phyloP scores from a whole-genome alignment of 2,797 vertebrate species.

The Squalus acanthias region DNA sequence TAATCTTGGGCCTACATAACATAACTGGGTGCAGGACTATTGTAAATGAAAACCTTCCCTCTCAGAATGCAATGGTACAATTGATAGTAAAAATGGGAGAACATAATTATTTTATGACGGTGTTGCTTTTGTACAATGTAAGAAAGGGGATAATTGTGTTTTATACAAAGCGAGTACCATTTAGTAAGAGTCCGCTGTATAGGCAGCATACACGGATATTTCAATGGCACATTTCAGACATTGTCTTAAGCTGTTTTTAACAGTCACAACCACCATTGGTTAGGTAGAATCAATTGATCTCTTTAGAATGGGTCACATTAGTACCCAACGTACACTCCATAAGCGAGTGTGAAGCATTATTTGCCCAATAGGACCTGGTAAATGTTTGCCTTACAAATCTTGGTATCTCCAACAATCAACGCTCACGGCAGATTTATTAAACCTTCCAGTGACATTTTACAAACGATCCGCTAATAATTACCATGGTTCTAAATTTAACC shows the following conservation, averaged over 20 bases:
- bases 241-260: not conserved
- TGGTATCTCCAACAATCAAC: not conserved
- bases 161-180: not conserved
- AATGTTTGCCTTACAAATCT: not conserved
- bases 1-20: not conserved
- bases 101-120: not conserved
- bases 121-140: not conserved
- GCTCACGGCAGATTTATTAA: not conserved
- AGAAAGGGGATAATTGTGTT: not conserved
- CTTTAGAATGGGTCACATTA: not conserved
- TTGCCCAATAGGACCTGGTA: not conserved
- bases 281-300: not conserved
- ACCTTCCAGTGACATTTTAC: not conserved
- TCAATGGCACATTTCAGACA: not conserved
- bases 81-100: not conserved
- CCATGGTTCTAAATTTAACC: not conserved
- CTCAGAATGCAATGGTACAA: not conserved
- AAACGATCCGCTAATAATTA: not conserved
- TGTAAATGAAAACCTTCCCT: not conserved
- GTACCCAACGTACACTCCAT: not conserved
- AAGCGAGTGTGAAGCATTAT: too few relatives aligned
- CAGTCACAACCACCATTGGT: not conserved
- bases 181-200: too few relatives aligned
- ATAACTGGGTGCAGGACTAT: not conserved
- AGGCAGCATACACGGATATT: not conserved